A percentile compares a stretch with the other conserved stretches of the same genome.
Conservation (phyloP, 2,888 invertebrate genomes). For the Pemphredon lugubris region DNA sequence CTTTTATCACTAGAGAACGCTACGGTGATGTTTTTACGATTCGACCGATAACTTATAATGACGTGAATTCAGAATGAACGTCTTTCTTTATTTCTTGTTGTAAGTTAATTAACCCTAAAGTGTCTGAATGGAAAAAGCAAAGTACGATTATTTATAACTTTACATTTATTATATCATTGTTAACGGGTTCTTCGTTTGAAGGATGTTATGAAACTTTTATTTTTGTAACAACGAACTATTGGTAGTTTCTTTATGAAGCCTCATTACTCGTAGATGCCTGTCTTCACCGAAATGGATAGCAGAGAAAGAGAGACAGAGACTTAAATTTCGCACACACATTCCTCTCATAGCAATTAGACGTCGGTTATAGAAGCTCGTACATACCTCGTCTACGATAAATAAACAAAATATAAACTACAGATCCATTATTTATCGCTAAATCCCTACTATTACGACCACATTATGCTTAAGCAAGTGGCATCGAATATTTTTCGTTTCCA, state of each 20-base stretch:
- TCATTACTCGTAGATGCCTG: too few relatives aligned
- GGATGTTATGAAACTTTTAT: too few relatives aligned
- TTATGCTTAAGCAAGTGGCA: neutral
- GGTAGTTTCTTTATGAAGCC: too few relatives aligned
- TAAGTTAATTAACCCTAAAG: neutral
- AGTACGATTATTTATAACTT: neutral
- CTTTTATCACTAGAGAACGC: neutral
- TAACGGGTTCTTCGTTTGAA: neutral
- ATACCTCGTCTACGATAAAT: constrained; percentile 20
- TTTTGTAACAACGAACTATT: too few relatives aligned
- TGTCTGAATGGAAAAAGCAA: neutral
- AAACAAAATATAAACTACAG: constrained; percentile 18
- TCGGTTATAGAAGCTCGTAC: constrained; percentile 3
- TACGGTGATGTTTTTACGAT: neutral
- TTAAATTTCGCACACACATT: neutral
- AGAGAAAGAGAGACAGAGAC: neutral
- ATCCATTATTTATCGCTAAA: neutral
- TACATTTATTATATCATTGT: neutral
- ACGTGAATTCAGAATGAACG: neutral
- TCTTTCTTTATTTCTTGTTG: neutral
- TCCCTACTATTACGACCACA: neutral
- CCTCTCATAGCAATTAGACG: neutral
- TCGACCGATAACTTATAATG: neutral
- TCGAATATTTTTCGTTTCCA: neutral
- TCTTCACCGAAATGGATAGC: too few relatives aligned